phyloP scores from a whole-genome alignment of 2,888 invertebrate genomes.

The Lepidocyrtoides sp. region DNA sequence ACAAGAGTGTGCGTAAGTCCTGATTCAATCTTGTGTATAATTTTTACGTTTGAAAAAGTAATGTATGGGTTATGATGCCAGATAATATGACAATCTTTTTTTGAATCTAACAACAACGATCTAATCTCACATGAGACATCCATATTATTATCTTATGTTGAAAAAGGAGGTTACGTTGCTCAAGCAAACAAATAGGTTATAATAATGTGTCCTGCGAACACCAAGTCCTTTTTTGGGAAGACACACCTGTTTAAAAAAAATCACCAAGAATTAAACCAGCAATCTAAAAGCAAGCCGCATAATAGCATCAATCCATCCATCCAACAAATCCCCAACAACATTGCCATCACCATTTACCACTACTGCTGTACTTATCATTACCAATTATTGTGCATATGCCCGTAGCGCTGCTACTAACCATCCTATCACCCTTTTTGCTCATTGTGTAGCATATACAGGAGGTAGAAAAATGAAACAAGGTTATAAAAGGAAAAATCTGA shows the following conservation, averaged over 20 bases:
- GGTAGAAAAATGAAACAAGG: background rate
- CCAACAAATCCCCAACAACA: background rate
- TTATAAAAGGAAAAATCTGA: conserved; percentile 25
- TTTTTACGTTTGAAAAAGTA: background rate
- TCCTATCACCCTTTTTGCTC: background rate
- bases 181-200: conserved; percentile 33
- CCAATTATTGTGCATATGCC: background rate
- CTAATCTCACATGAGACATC: background rate
- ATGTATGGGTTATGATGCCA: background rate
- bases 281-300: conserved; percentile 2
- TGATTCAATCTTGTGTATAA: background rate
- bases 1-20: too few relatives aligned
- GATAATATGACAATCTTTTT: too few relatives aligned
- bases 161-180: conserved; percentile 38
- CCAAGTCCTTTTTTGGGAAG: conserved; percentile 72
- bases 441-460: background rate
- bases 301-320: conserved; percentile 14
- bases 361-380: background rate
- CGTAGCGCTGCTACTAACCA: background rate
- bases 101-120: background rate
- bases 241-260: conserved; percentile 73
- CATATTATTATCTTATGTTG: background rate
- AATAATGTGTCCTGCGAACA: conserved; percentile 19
- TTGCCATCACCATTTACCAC: background rate
- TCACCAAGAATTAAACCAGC: conserved; percentile 42